A percentile compares a stretch with the other conserved stretches of the same genome.
phyloP scores from a whole-genome alignment of 1,140 invertebrate genomes.

The Metaphire vulgaris region DNA sequence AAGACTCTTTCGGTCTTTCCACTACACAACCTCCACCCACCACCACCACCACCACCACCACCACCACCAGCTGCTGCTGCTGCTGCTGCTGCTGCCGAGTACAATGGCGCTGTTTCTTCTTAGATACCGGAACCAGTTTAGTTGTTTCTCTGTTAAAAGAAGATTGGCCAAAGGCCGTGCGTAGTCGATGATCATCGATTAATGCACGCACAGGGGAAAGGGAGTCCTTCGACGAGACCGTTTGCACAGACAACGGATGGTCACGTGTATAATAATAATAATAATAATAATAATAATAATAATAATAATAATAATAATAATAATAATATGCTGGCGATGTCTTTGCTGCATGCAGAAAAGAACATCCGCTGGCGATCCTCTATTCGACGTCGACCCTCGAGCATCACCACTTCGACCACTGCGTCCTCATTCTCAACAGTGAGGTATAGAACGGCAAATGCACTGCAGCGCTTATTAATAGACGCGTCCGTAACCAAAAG shows the following conservation, averaged over 20 bases:
- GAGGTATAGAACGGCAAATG: too few species aligned
- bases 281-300: background rate
- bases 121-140: too few species aligned
- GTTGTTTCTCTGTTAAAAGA: too few species aligned
- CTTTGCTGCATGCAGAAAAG: slow-evolving; percentile 13
- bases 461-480: slow-evolving; percentile 17
- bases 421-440: slow-evolving; percentile 86
- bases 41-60: too few species aligned
- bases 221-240: background rate
- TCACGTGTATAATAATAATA: background rate
- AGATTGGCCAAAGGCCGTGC: too few species aligned
- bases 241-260: background rate
- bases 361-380: slow-evolving; percentile 72
- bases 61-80: too few species aligned
- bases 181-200: too few species aligned
- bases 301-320: background rate
- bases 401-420: slow-evolving; percentile 92
- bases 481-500: background rate
- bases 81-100: too few species aligned
- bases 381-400: slow-evolving; percentile 93
- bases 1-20: slow-evolving; percentile 23
- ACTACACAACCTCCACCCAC: too few species aligned
- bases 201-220: too few species aligned
- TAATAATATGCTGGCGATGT: background rate
- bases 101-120: too few species aligned